phyloP scores from a whole-genome alignment of 2,113 vertebrate species.

The Hirundichthys speculiger region DNA sequence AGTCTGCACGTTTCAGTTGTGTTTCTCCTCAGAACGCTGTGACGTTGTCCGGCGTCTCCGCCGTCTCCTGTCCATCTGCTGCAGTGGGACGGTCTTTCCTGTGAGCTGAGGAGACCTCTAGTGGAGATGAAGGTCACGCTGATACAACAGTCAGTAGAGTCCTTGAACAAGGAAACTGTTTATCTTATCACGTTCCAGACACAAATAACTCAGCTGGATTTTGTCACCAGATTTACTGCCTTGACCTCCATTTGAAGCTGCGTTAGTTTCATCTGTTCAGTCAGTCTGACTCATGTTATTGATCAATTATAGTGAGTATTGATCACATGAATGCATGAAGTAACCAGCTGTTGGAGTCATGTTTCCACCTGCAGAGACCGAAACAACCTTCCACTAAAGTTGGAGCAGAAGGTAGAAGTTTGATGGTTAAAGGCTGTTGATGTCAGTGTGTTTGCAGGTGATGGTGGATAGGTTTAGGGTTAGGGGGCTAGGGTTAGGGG shows the following conservation, averaged over 20 bases:
- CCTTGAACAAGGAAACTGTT: conserved; percentile 20
- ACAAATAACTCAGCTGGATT: conserved; percentile 10
- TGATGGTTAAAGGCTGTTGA: neutral
- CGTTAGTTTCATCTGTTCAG: neutral
- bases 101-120: conserved; percentile 69
- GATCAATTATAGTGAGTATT: no score
- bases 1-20: no score
- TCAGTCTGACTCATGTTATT: no score
- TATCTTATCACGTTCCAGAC: conserved; percentile 29
- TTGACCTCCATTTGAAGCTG: neutral
- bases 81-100: conserved; percentile 22
- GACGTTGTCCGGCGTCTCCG: no score
- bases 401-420: neutral
- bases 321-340: no score
- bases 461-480: no score
- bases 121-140: conserved; percentile 60
- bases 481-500: no score
- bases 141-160: conserved; percentile 33
- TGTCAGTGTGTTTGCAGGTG: neutral
- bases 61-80: neutral
- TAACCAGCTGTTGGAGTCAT: conserved; percentile 42
- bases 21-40: no score
- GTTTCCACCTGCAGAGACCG: conserved; percentile 51
- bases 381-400: conserved; percentile 39
- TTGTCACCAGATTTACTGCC: neutral